phyloP scores from a whole-genome alignment of 2,797 vertebrate genomes.

The Valencia hispanica region DNA sequence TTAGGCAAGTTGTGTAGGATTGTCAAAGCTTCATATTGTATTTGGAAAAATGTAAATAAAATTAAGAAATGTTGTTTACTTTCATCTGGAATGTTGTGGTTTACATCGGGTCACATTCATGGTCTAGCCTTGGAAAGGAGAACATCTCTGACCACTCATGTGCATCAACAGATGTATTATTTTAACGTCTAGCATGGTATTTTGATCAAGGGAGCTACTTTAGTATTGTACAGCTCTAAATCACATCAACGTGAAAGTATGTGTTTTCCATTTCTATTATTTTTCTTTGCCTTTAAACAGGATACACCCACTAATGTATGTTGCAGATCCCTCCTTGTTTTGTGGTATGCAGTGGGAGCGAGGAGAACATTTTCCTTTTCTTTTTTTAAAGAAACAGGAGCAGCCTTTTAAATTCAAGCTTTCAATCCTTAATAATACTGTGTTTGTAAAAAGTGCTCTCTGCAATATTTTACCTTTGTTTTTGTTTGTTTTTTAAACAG shows the following conservation, averaged over 20 bases:
- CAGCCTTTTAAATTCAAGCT: background rate
- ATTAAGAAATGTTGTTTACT: background rate
- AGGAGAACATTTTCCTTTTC: background rate
- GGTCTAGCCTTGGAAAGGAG: background rate
- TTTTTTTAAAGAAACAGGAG: background rate
- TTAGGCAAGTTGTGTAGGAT: background rate
- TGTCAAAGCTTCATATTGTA: background rate
- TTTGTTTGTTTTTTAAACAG: background rate
- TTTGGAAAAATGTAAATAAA: background rate
- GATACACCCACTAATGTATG: constrained; percentile 1
- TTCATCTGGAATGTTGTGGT: background rate
- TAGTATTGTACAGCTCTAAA: background rate
- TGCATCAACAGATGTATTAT: background rate
- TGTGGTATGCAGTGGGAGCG: background rate
- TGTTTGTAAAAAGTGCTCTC: background rate
- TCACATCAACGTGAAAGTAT: background rate
- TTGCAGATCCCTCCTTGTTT: constrained; percentile 5
- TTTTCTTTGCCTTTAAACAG: background rate
- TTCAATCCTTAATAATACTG: background rate
- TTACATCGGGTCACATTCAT: background rate
- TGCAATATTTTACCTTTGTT: background rate
- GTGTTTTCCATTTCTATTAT: background rate
- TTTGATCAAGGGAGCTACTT: background rate
- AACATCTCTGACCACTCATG: background rate
- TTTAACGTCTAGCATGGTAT: background rate